These are phyloP conservation scores for Malacoraja senta DNA, from an alignment of 2,797 vertebrate genomes.

Conservation along the genomic window DNA sequence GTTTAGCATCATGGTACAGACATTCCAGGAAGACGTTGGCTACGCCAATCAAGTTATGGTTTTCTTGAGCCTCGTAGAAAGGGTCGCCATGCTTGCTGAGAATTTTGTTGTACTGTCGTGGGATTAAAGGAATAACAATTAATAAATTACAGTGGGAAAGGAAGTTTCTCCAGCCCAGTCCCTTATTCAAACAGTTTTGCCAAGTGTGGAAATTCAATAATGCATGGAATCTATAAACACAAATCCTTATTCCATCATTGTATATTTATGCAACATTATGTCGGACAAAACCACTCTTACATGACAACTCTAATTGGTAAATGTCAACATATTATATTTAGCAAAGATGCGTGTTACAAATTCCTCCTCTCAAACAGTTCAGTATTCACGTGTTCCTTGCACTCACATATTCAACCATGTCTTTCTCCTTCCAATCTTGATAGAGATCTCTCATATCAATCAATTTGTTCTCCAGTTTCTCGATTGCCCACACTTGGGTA, in stretches of 20 bases:
- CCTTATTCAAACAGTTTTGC: not conserved
- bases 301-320: not conserved
- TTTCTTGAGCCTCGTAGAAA: slow-evolving; percentile 94
- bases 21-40: slow-evolving; percentile 95
- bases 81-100: slow-evolving; percentile 75
- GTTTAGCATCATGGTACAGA: slow-evolving; percentile 85
- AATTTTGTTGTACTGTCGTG: slow-evolving; percentile 62
- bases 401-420: slow-evolving; percentile 62
- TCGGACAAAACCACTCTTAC: not conserved
- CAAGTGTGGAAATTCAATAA: not conserved
- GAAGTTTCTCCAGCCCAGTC: not conserved
- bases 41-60: slow-evolving; percentile 93
- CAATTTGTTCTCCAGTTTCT: slow-evolving; percentile 93
- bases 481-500: slow-evolving; percentile 94
- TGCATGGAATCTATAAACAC: not conserved
- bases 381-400: not conserved
- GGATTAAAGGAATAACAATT: not conserved
- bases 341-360: not conserved
- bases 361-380: not conserved
- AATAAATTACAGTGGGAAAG: not conserved
- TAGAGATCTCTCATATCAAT: slow-evolving; percentile 97
- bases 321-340: not conserved
- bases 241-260: not conserved
- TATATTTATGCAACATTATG: not conserved
- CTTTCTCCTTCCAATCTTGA: slow-evolving; percentile 87